A percentile compares a stretch with the other conserved stretches of the same genome.
phyloP scores from a whole-genome alignment of 2,888 invertebrate genomes.

The Dysmachus trigonus region DNA sequence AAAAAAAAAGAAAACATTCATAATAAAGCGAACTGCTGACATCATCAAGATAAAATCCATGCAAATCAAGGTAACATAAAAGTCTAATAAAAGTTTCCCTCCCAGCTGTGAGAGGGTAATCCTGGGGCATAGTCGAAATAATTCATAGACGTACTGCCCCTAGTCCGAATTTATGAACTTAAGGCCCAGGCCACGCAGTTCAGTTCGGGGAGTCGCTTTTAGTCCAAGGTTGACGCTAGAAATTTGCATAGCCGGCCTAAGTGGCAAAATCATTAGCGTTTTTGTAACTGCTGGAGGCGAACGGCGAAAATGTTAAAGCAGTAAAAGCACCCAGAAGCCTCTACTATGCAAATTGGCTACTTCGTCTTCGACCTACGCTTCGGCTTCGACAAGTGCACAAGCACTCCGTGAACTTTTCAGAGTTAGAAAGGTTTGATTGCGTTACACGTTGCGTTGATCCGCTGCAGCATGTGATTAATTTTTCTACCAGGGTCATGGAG shows the following conservation, averaged over 20 bases:
- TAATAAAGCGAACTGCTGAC: background rate
- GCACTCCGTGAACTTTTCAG: background rate
- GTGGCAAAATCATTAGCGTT: constrained; percentile 22
- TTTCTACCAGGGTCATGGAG: background rate
- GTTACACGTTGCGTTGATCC: background rate
- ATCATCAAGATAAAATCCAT: background rate
- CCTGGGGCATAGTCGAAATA: background rate
- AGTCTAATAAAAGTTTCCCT: background rate
- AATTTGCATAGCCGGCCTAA: constrained; percentile 23
- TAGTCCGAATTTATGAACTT: background rate
- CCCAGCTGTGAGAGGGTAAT: background rate
- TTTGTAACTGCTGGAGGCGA: background rate
- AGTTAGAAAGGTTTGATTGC: background rate
- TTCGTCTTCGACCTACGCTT: background rate
- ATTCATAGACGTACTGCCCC: background rate
- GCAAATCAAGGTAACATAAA: constrained; percentile 8
- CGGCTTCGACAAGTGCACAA: background rate
- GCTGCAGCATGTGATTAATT: background rate
- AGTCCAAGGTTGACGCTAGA: constrained; percentile 13
- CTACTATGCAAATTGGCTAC: constrained; percentile 14
- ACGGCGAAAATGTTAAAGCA: background rate
- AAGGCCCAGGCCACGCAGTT: background rate
- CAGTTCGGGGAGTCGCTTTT: background rate
- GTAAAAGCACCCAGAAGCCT: constrained; percentile 19
- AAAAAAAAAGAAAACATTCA: background rate